Percentiles rank a stretch among this genome's conserved stretches.
Evolutionary conservation across 2,797 vertebrate species (phyloP).

Genomic region (Myiothlypis chrysogaster): DNA sequence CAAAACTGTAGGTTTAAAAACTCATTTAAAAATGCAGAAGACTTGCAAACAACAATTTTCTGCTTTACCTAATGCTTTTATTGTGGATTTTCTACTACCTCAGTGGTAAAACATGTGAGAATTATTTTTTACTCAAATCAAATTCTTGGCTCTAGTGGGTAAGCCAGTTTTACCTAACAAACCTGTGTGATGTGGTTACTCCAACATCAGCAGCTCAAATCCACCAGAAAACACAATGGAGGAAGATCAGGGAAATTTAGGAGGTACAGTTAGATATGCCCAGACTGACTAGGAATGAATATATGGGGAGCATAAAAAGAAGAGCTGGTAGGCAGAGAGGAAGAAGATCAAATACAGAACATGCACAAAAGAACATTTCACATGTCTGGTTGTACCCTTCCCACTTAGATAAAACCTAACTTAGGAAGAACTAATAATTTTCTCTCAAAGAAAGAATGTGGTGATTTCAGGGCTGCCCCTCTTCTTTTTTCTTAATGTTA

Average conservation of each 20-base stretch:
- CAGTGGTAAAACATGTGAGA: neutral
- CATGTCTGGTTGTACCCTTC: neutral
- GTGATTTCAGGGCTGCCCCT: neutral
- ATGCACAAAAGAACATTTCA: neutral
- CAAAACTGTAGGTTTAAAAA: neutral
- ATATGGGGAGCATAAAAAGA: neutral
- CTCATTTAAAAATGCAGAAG: neutral
- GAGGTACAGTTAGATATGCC: neutral
- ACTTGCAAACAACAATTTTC: neutral
- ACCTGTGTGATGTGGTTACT: neutral
- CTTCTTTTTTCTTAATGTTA: neutral
- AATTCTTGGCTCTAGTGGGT: neutral
- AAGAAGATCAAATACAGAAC: neutral
- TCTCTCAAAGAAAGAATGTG: neutral
- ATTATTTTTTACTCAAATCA: neutral
- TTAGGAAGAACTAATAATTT: neutral
- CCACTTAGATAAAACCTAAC: neutral
- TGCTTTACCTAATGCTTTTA: neutral
- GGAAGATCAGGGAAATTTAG: neutral
- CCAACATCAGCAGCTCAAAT: neutral
- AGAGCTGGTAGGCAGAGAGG: neutral
- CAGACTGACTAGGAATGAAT: neutral
- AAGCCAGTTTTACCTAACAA: neutral
- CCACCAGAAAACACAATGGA: neutral
- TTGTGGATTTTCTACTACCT: neutral